Conservation (phyloP, 2,797 vertebrate genomes). For the Cossypha polioptera region DNA sequence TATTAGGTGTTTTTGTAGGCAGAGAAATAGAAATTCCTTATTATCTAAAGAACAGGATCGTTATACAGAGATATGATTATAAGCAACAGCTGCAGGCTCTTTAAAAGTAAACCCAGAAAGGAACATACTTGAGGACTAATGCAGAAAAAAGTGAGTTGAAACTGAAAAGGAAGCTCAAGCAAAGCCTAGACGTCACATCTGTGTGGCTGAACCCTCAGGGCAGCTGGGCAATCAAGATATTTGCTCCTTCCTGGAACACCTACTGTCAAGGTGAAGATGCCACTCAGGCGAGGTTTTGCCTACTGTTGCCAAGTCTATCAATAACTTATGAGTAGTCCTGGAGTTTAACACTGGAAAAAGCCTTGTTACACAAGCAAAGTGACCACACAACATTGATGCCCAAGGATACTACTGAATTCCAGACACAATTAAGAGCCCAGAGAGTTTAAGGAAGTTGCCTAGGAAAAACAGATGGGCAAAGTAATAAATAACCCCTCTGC, state of each 20-base stretch:
- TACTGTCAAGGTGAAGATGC: neutral
- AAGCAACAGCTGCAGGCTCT: neutral
- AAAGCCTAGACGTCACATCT: neutral
- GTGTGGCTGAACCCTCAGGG: neutral
- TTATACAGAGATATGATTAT: neutral
- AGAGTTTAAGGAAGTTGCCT: neutral
- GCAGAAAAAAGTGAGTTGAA: neutral
- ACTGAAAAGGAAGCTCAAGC: neutral
- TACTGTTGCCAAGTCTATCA: neutral
- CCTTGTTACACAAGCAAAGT: neutral
- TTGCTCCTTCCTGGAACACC: neutral
- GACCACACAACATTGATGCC: neutral
- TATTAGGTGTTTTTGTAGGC: neutral
- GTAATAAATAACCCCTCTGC: fast-evolving
- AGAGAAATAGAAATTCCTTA: neutral
- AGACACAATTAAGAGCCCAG: neutral
- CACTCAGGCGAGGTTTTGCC: neutral
- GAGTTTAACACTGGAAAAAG: neutral
- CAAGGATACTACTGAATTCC: neutral
- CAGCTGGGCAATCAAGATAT: neutral
- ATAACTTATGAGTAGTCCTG: neutral
- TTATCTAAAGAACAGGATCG: neutral
- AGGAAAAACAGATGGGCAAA: neutral
- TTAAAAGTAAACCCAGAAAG: neutral
- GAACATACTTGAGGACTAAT: neutral